Conservation (phyloP, 2,888 invertebrate species). For the Apamea sordens region DNA sequence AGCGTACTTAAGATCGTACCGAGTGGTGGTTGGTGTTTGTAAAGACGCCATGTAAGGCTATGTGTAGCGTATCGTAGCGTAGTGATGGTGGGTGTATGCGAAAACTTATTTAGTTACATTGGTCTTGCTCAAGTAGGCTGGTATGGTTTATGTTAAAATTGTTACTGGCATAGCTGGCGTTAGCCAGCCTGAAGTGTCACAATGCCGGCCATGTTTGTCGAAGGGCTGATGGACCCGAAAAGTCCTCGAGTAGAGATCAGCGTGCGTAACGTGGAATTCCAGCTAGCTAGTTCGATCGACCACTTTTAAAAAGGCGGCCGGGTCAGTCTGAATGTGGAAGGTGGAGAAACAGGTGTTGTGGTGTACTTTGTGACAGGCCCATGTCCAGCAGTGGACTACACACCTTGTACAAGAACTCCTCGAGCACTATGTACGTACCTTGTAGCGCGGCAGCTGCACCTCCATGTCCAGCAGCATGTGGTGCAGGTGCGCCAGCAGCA, state of each 20-base stretch:
- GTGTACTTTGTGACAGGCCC: background rate
- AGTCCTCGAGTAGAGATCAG: background rate
- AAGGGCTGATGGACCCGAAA: no score
- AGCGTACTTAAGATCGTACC: background rate
- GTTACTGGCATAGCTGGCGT: background rate
- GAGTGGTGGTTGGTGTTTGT: no score
- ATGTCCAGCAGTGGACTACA: background rate
- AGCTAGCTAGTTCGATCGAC: no score
- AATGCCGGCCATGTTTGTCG: background rate
- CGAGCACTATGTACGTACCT: conserved; percentile 66
- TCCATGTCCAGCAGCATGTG: conserved; percentile 72
- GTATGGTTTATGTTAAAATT: no score
- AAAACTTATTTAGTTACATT: background rate
- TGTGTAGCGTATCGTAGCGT: background rate
- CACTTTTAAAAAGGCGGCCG: background rate
- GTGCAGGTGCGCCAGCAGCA: conserved; percentile 83
- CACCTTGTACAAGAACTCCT: background rate
- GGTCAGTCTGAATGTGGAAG: no score
- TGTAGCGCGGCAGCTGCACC: conserved; percentile 69
- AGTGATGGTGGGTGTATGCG: background rate
- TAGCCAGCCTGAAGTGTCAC: background rate
- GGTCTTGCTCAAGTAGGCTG: background rate
- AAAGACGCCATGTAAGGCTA: background rate
- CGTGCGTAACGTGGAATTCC: background rate
- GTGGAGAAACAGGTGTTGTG: background rate